Base-by-base conservation (phyloP, 2,113 vertebrate genomes). In the Hypomesus transpacificus region DNA sequence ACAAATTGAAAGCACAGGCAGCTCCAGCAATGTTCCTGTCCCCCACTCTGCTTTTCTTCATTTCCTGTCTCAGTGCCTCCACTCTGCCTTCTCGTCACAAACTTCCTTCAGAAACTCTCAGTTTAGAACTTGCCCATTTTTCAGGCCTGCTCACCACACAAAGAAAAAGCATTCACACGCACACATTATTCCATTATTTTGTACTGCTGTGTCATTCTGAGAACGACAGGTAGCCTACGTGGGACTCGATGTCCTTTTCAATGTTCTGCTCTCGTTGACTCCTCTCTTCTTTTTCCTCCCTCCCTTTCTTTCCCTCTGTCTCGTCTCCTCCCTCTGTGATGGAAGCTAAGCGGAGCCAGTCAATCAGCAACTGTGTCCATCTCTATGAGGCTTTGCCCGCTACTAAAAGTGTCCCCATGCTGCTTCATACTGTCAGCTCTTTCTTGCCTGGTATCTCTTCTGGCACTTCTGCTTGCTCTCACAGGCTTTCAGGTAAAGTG, bases 281-380 rank as follows among this genome's bases (percentile, higher is more conserved):
- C 54, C 20, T 56, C 39, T 66, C n/a, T 22, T 53, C 78, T 79
- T 74, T 80, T 82, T 46, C 28, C 71, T 76, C 71, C 18, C 31
- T 54, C 51, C 78, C 66, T 73, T 61, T 83, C 68, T 74, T 71
- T 71, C 73, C 77, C 68, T 71, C 70, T 34, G 52, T 66, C 64
- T 75, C 56, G 65, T 54, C 34, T 31, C 31, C 14, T 73, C 67
- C 68, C 66, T 69, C 28, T 76, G 66, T 80, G 77, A 78, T 88
- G 93, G 90, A 96, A 99, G 97, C 96, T 90, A 98, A 98, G 93
- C 93, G 97, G 94, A 99, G 96, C 93, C 96, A 97, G 89, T 98
- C 96, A 94, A 96, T 98, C 96, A 96, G 95, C 97, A 98, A 95
- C 95, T 98, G 96, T 96, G 95, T 92, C 68, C 95, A 96, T 87